Evolutionary conservation across 2,113 vertebrate species (phyloP), one percentile per base, ranked within the genome.

Genomic region (Chrysemys picta): DNA sequence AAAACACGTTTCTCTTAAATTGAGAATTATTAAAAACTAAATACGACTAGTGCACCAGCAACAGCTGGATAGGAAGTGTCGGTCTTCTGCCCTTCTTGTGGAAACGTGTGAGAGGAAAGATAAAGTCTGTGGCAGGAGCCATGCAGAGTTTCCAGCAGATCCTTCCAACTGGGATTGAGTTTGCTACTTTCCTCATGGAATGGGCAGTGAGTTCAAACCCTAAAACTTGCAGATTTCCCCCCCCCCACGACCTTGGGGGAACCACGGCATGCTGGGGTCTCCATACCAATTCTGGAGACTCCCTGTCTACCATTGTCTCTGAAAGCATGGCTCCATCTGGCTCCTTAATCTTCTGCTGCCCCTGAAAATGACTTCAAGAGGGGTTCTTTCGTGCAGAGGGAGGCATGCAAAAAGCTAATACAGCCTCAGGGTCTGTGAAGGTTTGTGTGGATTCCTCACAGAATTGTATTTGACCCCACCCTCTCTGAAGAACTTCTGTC

Each of bases 11-110:
- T 42, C 12, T 62, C 52, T 75, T 88, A 93, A 87, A 52, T 50
- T 54, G 89, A 54, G 52, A 93, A 89, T 56, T 72, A 92, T 72
- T 80, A 91, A 92, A 90, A 97, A 84, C 82, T 95, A 59, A 78
- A 52, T 94, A 57, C 86, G n/a, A 62, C 93, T 91, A 80, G 84
- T 89, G 35, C 59, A 72, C 19, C 83, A 85, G 56, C 88, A 88
- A 31, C 90, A 86, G 19, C 75, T 95, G 81, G 53, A 52, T 94
- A 89, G 72, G 25, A 53, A 22, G 49, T 81, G 10, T 14, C 35
- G 49, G 27, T 80, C 65, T 47, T 16, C 24, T 78, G 75, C 42
- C 80, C 14, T 89, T n/a, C 72, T 94, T 35, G 47, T 5, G 72
- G 14, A 79, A 93, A 91, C 79, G 27, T 12, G 7, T 87, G 76